Percentiles rank a stretch among this genome's conserved stretches.
Evolutionary conservation across 2,113 vertebrate genomes (phyloP).

Genomic region (Callaeas wilsoni): DNA sequence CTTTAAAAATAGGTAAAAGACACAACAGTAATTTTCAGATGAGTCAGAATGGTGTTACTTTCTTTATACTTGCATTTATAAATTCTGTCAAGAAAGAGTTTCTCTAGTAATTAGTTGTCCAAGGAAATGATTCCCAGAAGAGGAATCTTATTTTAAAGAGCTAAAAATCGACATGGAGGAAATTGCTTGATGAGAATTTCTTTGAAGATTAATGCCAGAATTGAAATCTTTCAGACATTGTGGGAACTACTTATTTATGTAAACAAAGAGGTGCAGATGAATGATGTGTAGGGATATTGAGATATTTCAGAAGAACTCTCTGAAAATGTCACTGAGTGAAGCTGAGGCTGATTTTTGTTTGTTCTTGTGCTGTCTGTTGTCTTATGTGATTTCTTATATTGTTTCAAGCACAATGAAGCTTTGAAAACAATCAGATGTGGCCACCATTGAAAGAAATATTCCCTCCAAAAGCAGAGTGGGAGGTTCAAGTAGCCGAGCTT

Average conservation of each 20-base stretch:
- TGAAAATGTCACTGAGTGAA: neutral
- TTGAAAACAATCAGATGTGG: neutral
- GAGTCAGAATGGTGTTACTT: neutral
- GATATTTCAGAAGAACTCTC: neutral
- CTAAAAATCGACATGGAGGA: neutral
- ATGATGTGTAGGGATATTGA: neutral
- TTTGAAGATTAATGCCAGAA: neutral
- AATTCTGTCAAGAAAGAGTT: neutral
- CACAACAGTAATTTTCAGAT: neutral
- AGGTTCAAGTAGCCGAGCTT: neutral
- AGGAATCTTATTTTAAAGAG: neutral
- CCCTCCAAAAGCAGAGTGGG: neutral
- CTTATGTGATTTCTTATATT: neutral
- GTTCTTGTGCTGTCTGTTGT: neutral
- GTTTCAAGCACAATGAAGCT: neutral
- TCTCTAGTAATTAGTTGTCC: neutral
- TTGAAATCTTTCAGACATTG: neutral
- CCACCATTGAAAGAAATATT: neutral
- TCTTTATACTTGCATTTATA: neutral
- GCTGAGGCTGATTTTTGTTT: neutral
- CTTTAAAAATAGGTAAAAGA: neutral
- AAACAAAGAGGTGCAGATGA: neutral
- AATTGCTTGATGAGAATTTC: neutral
- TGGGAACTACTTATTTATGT: neutral
- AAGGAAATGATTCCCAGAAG: neutral